These are phyloP conservation scores for Micromussa lordhowensis DNA, from an alignment of 92 coral and sea anemone species.

Conservation along the genomic window DNA sequence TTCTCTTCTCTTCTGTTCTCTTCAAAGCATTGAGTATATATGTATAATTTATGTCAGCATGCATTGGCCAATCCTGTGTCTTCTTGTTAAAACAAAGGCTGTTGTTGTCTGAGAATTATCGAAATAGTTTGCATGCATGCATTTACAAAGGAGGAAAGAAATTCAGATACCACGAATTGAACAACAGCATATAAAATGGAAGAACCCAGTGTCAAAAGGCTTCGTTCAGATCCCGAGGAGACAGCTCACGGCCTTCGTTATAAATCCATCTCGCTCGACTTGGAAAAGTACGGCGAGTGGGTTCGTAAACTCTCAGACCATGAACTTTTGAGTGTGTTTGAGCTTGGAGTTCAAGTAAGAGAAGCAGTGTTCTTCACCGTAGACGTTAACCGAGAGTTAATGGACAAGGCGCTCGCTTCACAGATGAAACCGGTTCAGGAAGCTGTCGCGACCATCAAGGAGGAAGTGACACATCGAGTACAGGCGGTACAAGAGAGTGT, in stretches of 20 bases:
- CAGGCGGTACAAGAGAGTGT: constrained; percentile 18
- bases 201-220: constrained; percentile 25
- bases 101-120: too few species aligned
- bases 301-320: constrained; percentile 4
- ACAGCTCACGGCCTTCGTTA: not conserved
- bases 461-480: constrained; percentile 15
- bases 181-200: constrained; percentile 14
- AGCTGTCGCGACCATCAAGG: constrained; percentile 13
- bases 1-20: not conserved
- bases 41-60: too few species aligned
- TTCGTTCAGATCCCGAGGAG: constrained; percentile 2
- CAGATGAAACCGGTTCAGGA: constrained; percentile 52
- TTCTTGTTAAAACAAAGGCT: too few species aligned
- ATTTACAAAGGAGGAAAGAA: too few species aligned
- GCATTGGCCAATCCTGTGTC: not conserved
- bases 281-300: constrained; percentile 3
- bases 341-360: constrained; percentile 53
- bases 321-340: constrained; percentile 7
- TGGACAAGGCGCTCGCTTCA: constrained; percentile 49
- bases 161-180: not conserved
- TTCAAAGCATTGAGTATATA: too few species aligned
- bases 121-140: too few species aligned
- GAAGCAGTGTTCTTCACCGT: constrained; percentile 44
- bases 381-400: constrained; percentile 27
- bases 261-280: constrained; percentile 3